A percentile compares a stretch with the other conserved stretches of the same genome.
Conservation (phyloP, 2,113 vertebrate genomes). For the Lynx canadensis region DNA sequence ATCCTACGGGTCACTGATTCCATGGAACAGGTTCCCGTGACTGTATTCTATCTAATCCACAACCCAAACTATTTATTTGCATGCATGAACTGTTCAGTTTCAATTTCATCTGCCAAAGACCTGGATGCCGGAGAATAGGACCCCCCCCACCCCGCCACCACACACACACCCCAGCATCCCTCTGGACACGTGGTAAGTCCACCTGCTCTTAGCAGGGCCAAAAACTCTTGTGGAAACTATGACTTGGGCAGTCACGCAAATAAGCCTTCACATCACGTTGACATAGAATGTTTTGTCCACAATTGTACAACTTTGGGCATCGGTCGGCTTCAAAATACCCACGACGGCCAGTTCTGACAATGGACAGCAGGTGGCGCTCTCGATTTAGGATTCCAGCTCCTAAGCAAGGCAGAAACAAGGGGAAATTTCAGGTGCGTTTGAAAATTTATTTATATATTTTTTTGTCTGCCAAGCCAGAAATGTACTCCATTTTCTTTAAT, state of each 20-base stretch:
- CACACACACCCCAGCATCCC: too few relatives aligned
- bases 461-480: constrained; percentile 52
- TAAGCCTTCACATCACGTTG: background rate
- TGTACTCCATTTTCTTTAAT: constrained; percentile 72
- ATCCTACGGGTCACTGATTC: background rate
- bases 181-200: background rate
- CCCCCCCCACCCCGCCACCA: too few relatives aligned
- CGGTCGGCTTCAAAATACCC: background rate
- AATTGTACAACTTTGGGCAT: background rate
- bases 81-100: background rate
- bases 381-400: constrained; percentile 73
- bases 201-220: background rate
- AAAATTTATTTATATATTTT: constrained; percentile 29
- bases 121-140: background rate
- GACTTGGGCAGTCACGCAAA: fast-evolving
- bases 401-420: background rate
- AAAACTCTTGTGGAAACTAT: background rate
- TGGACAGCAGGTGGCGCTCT: constrained; percentile 83
- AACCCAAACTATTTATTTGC: background rate
- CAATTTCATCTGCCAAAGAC: background rate
- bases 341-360: fast-evolving
- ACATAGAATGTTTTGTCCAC: background rate
- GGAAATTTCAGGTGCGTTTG: constrained; percentile 46
- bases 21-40: background rate
- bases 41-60: background rate